Evolutionary conservation across 1,140 invertebrate genomes (phyloP).

Genomic region (Trialeurodes vaporariorum): DNA sequence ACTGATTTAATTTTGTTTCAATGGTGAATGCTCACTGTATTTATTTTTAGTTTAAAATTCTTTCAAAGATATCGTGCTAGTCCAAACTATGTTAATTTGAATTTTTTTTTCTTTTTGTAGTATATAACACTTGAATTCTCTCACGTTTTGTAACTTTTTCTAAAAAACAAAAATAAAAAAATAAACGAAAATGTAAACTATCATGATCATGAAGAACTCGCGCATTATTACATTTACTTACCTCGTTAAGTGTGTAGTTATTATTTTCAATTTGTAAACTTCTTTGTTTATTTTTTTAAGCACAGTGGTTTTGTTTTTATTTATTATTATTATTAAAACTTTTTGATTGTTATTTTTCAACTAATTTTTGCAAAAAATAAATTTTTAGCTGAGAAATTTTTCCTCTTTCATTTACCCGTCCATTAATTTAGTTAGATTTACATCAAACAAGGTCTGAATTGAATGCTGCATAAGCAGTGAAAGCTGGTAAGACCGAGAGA

Average conservation of each 20-base stretch:
- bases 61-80: not conserved
- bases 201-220: not conserved
- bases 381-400: too few relatives aligned
- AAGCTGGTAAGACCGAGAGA: too few relatives aligned
- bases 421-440: too few relatives aligned
- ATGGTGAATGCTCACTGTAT: not conserved
- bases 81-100: not conserved
- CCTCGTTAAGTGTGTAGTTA: not conserved
- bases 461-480: too few relatives aligned
- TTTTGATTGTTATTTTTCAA: not conserved
- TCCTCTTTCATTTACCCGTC: too few relatives aligned
- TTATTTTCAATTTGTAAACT: not conserved
- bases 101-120: not conserved
- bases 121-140: not conserved
- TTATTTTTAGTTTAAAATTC: not conserved
- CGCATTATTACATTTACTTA: not conserved
- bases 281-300: slow-evolving; percentile 1
- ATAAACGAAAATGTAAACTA: not conserved
- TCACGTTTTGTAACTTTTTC: not conserved
- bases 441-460: too few relatives aligned
- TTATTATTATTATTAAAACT: not conserved
- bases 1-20: too few relatives aligned
- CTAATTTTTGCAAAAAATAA: not conserved
- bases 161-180: not conserved
- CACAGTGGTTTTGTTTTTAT: not conserved